Percentiles rank a stretch among this genome's conserved stretches.
These are phyloP conservation scores for Aleadryas rufinucha DNA, from an alignment of 2,113 vertebrate species.

Conservation along the genomic window DNA sequence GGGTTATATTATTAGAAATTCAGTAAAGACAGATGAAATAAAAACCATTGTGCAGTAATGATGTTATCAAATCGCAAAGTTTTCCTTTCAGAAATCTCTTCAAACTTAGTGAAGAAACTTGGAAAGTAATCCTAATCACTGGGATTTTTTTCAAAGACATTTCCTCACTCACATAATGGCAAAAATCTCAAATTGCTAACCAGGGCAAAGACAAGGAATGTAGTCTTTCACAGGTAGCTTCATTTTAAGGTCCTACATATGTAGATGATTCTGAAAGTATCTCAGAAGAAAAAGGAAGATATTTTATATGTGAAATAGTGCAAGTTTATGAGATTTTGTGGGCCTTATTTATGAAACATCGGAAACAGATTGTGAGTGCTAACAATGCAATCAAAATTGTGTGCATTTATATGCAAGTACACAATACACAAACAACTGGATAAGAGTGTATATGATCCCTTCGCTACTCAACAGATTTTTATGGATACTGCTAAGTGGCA, in stretches of 20 bases:
- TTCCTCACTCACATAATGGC: neutral
- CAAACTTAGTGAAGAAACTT: constrained; percentile 2
- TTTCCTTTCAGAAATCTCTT: constrained; percentile 26
- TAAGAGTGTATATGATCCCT: neutral
- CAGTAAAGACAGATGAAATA: neutral
- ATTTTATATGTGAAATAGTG: neutral
- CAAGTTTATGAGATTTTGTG: neutral
- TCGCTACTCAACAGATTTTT: neutral
- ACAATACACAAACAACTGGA: neutral
- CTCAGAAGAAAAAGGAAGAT: neutral
- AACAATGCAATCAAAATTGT: neutral
- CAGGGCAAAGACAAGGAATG: neutral
- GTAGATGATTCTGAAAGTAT: neutral
- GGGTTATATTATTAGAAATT: constrained; percentile 38
- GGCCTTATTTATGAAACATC: neutral
- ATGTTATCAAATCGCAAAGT: neutral
- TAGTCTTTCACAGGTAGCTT: neutral
- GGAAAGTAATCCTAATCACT: constrained; percentile 6
- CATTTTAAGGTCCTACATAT: neutral
- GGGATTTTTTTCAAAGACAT: neutral
- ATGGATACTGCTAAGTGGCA: neutral
- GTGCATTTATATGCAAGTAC: neutral
- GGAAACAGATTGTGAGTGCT: neutral
- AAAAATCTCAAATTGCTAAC: neutral
- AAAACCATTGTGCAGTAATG: neutral